Conservation (phyloP, 2,888 invertebrate genomes). For the Mantis religiosa region DNA sequence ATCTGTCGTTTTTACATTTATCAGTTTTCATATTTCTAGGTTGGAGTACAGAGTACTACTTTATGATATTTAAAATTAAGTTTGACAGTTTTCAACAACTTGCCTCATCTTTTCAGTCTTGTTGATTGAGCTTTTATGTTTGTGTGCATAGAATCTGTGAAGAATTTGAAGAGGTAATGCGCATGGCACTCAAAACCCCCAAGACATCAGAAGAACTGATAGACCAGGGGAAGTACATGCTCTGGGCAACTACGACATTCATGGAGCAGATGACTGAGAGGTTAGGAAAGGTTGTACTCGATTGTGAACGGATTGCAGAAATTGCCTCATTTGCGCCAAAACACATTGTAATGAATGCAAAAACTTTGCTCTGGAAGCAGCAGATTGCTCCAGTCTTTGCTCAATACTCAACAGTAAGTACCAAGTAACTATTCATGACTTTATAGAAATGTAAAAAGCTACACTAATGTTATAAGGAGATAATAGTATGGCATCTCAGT, state of each 20-base stretch:
- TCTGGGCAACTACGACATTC: slow-evolving; percentile 68
- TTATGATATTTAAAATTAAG: too few relatives aligned
- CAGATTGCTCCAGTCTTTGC: slow-evolving; percentile 79
- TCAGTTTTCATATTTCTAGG: too few relatives aligned
- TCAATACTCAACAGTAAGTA: slow-evolving; percentile 58
- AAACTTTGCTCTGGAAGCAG: slow-evolving; percentile 77
- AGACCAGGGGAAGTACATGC: slow-evolving; percentile 75
- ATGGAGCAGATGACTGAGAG: slow-evolving; percentile 65
- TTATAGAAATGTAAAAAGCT: too few relatives aligned
- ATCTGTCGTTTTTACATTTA: too few relatives aligned
- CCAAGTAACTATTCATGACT: too few relatives aligned
- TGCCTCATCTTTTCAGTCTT: too few relatives aligned
- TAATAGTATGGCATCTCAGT: too few relatives aligned
- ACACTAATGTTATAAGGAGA: too few relatives aligned
- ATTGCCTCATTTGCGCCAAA: slow-evolving; percentile 68
- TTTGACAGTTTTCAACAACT: too few relatives aligned
- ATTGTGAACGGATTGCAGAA: slow-evolving; percentile 68
- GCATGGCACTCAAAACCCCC: slow-evolving; percentile 67
- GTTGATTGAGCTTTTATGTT: too few relatives aligned
- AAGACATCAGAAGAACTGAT: slow-evolving; percentile 76
- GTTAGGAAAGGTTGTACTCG: slow-evolving; percentile 62
- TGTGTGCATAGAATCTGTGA: slow-evolving; percentile 39
- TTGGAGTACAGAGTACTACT: too few relatives aligned
- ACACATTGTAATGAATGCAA: slow-evolving; percentile 76
- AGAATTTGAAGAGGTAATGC: slow-evolving; percentile 65